These are phyloP conservation scores for Hydrophis major DNA, from an alignment of 2,797 vertebrate species.

Conservation along the genomic window DNA sequence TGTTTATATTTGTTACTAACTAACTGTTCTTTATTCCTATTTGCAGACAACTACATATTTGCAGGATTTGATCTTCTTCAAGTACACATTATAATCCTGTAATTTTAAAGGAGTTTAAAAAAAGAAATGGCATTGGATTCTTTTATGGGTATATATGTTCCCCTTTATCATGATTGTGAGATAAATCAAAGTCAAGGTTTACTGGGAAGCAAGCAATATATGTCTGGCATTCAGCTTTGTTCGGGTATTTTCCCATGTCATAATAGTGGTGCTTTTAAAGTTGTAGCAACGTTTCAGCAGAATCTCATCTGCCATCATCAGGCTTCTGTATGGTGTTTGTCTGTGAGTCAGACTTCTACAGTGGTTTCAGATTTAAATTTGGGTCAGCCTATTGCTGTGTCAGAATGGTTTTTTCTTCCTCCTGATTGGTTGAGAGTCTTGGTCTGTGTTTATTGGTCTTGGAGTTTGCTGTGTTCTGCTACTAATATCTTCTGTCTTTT, in stretches of 20 bases:
- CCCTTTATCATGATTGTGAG: constrained; percentile 27
- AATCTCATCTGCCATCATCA: too few species aligned
- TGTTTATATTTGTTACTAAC: background rate
- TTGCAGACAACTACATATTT: constrained; percentile 6
- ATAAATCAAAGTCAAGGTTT: constrained; percentile 42
- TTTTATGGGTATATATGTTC: constrained; percentile 8
- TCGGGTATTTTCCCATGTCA: background rate
- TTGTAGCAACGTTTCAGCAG: too few species aligned
- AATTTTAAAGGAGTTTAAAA: constrained; percentile 23
- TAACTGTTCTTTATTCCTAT: constrained; percentile 8
- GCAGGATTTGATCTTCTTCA: constrained; percentile 4
- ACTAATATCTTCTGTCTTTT: too few species aligned
- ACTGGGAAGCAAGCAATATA: constrained; percentile 11
- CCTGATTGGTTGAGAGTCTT: too few species aligned
- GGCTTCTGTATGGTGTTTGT: too few species aligned
- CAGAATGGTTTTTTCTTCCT: too few species aligned
- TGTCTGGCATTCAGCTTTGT: background rate
- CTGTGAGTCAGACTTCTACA: too few species aligned
- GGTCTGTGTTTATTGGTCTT: too few species aligned
- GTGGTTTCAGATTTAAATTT: too few species aligned
- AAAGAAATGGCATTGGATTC: constrained; percentile 24
- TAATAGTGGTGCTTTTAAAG: too few species aligned
- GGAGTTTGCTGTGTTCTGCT: too few species aligned
- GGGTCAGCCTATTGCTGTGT: too few species aligned
- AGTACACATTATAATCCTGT: constrained; percentile 29